Evolutionary conservation across 2,797 vertebrate species (phyloP).

Genomic region (Dendrocincla fuliginosa): DNA sequence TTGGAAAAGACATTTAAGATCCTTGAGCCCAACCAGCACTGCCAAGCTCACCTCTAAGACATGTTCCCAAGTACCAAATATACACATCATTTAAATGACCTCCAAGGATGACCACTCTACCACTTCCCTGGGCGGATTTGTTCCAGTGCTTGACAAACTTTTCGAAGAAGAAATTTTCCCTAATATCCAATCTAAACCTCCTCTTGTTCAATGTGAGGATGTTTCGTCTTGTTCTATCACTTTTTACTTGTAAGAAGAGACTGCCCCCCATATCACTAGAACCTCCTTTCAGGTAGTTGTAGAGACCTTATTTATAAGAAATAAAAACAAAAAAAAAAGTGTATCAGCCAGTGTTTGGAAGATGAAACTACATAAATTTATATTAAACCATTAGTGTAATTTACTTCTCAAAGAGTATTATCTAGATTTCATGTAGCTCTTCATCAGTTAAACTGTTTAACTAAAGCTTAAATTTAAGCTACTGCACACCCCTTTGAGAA

Average conservation of each 20-base stretch:
- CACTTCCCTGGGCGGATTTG: not conserved
- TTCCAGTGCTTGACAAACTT: not conserved
- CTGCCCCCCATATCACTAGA: accelerated
- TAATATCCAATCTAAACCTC: not conserved
- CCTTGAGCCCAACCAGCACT: not conserved
- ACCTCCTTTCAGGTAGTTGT: not conserved
- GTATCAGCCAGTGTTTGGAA: not conserved
- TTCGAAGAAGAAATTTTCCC: not conserved
- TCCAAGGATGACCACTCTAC: not conserved
- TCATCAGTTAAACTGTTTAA: not conserved
- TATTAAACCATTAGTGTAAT: not conserved
- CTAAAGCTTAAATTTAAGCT: not conserved
- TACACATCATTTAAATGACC: not conserved
- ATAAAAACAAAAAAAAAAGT: not conserved
- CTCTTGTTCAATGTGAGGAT: not conserved
- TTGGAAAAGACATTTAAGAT: not conserved
- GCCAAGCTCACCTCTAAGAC: not conserved
- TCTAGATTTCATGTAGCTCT: not conserved
- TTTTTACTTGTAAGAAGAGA: not conserved
- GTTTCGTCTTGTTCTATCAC: not conserved
- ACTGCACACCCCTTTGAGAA: not conserved
- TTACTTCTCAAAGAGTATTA: not conserved
- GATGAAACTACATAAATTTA: not conserved
- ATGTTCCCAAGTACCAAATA: not conserved
- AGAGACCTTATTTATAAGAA: not conserved